A percentile compares a stretch with the other conserved stretches of the same genome.
These are phyloP conservation scores for Andricus grossulariae DNA, from an alignment of 1,140 invertebrate species.

Conservation along the genomic window DNA sequence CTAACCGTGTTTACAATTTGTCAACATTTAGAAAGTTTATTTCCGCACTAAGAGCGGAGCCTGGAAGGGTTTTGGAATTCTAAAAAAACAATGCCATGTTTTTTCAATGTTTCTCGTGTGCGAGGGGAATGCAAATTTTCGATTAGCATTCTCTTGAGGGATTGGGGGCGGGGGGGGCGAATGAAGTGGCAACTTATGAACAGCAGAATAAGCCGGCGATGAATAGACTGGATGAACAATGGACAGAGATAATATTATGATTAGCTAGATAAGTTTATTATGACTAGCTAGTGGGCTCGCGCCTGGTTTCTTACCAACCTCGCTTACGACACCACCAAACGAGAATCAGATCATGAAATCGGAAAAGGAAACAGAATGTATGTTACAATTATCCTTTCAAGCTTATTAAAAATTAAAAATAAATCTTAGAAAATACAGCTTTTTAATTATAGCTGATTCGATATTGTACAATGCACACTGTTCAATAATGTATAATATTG, in stretches of 20 bases:
- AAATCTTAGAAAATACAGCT: too few relatives aligned
- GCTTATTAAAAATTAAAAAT: too few relatives aligned
- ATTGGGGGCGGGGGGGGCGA: not conserved
- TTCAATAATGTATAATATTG: too few relatives aligned
- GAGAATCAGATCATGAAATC: too few relatives aligned
- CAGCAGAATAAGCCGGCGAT: constrained; percentile 23
- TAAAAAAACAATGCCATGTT: not conserved
- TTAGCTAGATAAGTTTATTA: constrained; percentile 28
- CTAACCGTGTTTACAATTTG: too few relatives aligned
- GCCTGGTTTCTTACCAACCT: constrained; percentile 18
- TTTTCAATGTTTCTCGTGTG: constrained; percentile 14
- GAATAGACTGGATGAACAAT: constrained; percentile 28
- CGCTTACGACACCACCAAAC: not conserved
- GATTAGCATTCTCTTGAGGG: constrained; percentile 10
- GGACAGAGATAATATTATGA: constrained; percentile 31
- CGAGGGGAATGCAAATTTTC: constrained; percentile 9
- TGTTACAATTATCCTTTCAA: too few relatives aligned
- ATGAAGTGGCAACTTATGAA: constrained; percentile 20
- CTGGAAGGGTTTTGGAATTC: not conserved
- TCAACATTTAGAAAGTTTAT: too few relatives aligned
- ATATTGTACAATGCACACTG: too few relatives aligned
- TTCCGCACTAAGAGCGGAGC: too few relatives aligned
- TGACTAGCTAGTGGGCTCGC: constrained; percentile 4
- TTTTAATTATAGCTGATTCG: too few relatives aligned
- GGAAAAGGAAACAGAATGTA: too few relatives aligned